Evolutionary conservation across 1,140 invertebrate genomes (phyloP).

Genomic region (Eupeodes corollae): DNA sequence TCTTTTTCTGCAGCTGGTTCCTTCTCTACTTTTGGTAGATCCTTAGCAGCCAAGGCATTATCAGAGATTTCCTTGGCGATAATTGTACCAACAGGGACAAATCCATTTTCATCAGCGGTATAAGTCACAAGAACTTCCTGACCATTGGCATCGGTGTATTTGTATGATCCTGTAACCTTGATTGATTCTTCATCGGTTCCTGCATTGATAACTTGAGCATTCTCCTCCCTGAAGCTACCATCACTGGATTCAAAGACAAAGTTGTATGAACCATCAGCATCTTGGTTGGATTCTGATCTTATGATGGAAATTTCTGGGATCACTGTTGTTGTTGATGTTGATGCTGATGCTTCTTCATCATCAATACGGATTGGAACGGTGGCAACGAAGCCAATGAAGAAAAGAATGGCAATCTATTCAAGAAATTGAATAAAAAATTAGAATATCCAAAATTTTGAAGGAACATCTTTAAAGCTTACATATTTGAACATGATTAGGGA

Average conservation of each 20-base stretch:
- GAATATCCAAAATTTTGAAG: neutral
- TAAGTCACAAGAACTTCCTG: constrained; percentile 53
- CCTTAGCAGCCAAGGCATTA: constrained; percentile 20
- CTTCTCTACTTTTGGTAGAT: constrained; percentile 11
- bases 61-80: constrained; percentile 34
- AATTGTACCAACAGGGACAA: constrained; percentile 45
- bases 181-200: constrained; percentile 21
- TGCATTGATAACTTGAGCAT: constrained; percentile 17
- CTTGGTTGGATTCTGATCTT: constrained; percentile 18
- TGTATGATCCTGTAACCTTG: constrained; percentile 41
- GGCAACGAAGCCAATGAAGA: neutral
- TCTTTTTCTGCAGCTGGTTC: no score
- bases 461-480: constrained; percentile 16
- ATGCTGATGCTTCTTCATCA: neutral
- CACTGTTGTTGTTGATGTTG: constrained; percentile 10
- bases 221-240: constrained; percentile 28
- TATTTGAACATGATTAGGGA: constrained; percentile 23
- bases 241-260: constrained; percentile 26
- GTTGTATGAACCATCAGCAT: constrained; percentile 29
- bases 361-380: neutral
- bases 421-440: no score
- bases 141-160: constrained; percentile 51
- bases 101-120: constrained; percentile 57
- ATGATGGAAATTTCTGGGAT: constrained; percentile 19
- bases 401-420: neutral